Evolutionary conservation across 1,140 invertebrate genomes (phyloP), one percentile per base, ranked within the genome.

Genomic region (Tribolium madens): DNA sequence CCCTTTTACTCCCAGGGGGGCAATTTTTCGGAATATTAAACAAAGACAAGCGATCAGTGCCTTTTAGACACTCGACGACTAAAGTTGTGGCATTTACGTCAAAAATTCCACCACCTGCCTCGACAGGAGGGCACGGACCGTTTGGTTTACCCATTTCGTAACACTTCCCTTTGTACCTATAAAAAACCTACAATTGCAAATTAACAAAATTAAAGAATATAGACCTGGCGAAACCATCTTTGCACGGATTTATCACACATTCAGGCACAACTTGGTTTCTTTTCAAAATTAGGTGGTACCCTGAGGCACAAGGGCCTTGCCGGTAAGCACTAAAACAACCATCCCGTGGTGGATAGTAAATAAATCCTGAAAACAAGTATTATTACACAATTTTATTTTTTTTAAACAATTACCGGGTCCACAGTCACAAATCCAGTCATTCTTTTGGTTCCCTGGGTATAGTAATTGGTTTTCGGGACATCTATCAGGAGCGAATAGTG

Each of bases 371-470:
- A 86, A 86, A 77, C 6, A 74, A 46, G 9, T 7, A 9, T 70
- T 69, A 50, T n/a, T n/a, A n/a, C n/a, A n/a, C n/a, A 50, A 21
- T 1, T 18, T 14, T 3, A 50, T 10, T 14, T 13, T 42, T 75
- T 70, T 12, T 26, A 3, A 10, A 3, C 18, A 64, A 47, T 86
- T 83, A 91, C 90, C 87, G 76, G 89, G 87, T 73, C 86, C 88
- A 81, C 92, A 93, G 75, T 93, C 92, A 75, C 92, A 93, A 15
- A 91, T 88, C 89, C 90, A 91, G 78, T 90, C 87, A 48, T 88
- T 87, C 72, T 84, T 85, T 70, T 89, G 88, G 78, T 90, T 88
- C 0, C 91, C 90, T 0, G 90, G 90, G 83, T 92, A 92, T 1
- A 88, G 87, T 6, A 91, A 80, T 84, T 93, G 91, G 79, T 91